phyloP scores from a whole-genome alignment of 1,140 invertebrate species.

The Caenorhabditis elegans region DNA sequence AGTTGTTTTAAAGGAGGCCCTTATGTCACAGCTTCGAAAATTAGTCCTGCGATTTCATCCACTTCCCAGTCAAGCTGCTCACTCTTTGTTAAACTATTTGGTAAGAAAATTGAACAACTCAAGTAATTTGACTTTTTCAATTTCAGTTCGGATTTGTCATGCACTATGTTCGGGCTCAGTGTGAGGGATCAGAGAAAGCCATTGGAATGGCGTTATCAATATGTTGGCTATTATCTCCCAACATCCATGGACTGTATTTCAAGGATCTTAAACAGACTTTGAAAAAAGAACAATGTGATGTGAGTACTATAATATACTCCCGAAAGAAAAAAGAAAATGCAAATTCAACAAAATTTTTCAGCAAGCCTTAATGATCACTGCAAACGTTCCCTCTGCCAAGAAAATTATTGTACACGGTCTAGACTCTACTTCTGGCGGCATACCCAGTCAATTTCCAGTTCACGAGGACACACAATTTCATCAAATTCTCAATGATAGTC shows the following conservation, averaged over 20 bases:
- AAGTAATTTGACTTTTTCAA: background rate
- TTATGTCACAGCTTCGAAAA: slow-evolving; percentile 87
- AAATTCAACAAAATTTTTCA: slow-evolving; percentile 54
- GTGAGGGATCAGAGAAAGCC: slow-evolving; percentile 86
- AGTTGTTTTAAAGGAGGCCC: slow-evolving; percentile 74
- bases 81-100: slow-evolving; percentile 97
- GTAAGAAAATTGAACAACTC: slow-evolving; percentile 67
- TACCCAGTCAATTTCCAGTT: slow-evolving; percentile 95
- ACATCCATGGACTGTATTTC: slow-evolving; percentile 97
- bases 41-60: slow-evolving; percentile 88
- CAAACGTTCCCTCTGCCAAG: slow-evolving; percentile 97
- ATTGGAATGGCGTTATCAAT: slow-evolving; percentile 90
- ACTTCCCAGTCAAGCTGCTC: slow-evolving; percentile 93
- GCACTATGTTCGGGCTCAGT: slow-evolving; percentile 88
- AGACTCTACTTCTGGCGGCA: slow-evolving; percentile 81
- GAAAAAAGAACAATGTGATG: slow-evolving; percentile 97
- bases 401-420: slow-evolving; percentile 97
- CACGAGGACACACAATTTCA: slow-evolving; percentile 98
- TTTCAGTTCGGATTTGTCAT: slow-evolving; percentile 88
- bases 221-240: slow-evolving; percentile 89
- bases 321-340: background rate
- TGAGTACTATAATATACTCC: slow-evolving; percentile 65
- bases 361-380: slow-evolving; percentile 89
- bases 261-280: slow-evolving; percentile 98
- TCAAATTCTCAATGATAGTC: slow-evolving; percentile 88